Evolutionary conservation across 2,888 invertebrate species (phyloP), one percentile per base, ranked within the genome.

Genomic region (Andrena bicolor): DNA sequence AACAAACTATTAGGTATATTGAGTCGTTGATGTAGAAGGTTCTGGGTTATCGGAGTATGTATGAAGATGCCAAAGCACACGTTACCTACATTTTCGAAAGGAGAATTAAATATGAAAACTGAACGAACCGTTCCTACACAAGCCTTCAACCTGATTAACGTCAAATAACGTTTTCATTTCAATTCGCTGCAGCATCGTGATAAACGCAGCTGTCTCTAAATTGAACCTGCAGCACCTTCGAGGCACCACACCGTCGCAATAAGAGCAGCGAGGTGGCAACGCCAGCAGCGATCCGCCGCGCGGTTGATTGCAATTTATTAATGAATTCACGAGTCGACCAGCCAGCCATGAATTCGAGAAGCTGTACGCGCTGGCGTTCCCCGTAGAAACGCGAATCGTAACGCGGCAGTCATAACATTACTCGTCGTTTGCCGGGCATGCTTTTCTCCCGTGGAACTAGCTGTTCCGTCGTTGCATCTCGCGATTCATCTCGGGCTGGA

Each of bases 261-360:
- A 20, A 41, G 66, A 32, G 16, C 10, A 30, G 16, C 23, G 20
- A 51, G 8, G 16, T 4, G 5, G 16, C 16, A 10, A n/a, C 4
- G 16, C 13, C 26, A 4, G 23, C 20, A 53, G 60, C 32, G 16
- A 23, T 8, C 20, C 7, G 35, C n/a, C 32, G n/a, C 53, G 6
- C 32, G 51, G 64, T n/a, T 64, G 69, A 81, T 78, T 73, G 80
- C 64, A 23, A 81, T 79, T 79, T 73, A 69, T 73, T 79, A 78
- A 76, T 64, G 61, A 70, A 79, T 79, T 53, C 58, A 56, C 26
- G 49, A 35, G 49, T 63, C 63, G 23, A 41, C 49, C 56, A 61
- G 53, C 32, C 73, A 26, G 16, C 7, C 60, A n/a, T 74, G 58
- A 70, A 81, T 78, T 69, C 69, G 16, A 66, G 80, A n/a, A 68